Evolutionary conservation across 2,888 invertebrate species (phyloP), one percentile per base, ranked within the genome.

Genomic region (Rhagophthalmus giganteus): DNA sequence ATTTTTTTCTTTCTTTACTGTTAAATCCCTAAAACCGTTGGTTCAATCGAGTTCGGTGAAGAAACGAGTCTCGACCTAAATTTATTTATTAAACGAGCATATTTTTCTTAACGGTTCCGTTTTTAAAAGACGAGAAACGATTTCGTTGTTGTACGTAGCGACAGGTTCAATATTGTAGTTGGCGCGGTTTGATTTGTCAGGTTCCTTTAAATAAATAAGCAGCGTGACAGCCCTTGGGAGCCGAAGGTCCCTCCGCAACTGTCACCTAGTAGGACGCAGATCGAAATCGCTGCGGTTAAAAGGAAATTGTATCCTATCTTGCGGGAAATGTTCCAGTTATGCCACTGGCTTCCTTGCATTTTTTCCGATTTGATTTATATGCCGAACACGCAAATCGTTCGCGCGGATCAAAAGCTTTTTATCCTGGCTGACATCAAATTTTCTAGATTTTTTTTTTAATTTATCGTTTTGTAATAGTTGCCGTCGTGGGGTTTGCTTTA

Each of bases 221-320:
- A 47, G 35, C 26, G 38, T 25, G 40, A 15, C 40, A 27, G 26
- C 47, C 47, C 40, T 13, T 40, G 47, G 47, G 47, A 32, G 32
- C 26, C 28, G 32, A 26, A 27, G 27, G 11, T 28, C 47, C 47
- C 33, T 25, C 1, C 47, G 16, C 47, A 48, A 38, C 47, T 48
- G 47, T 48, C 47, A 48, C 47, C 47, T 33, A 39, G 40, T 24
- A 48, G 47, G 40, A 48, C 26, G 26, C 30, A 48, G 47, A 48
- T 48, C 39, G 47, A 48, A 48, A 48, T 40, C 47, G 28, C 33
- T 48, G 33, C 47, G 47, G 47, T 34, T 33, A 16, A 9, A 12
- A 40, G 27, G 47, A 48, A 48, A 48, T 48, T 40, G 40, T 48
- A 46, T 46, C 46, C 31, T 46, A 46, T 46, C 46, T 46, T 38